Base-by-base conservation (phyloP, 2,113 vertebrate species). In the Labrus mixtus region DNA sequence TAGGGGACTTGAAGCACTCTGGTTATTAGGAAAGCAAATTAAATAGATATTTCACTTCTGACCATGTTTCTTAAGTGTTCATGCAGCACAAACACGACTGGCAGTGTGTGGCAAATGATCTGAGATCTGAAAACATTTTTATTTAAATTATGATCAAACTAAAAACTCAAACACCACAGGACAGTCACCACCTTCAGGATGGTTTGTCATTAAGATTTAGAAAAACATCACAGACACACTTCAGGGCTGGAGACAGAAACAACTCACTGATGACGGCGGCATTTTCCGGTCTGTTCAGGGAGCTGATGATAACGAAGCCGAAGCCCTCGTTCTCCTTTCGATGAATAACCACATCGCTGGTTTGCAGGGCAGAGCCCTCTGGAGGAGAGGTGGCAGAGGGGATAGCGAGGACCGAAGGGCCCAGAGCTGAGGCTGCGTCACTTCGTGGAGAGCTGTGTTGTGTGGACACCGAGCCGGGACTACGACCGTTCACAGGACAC, bases 301-400 rank as follows among this genome's bases (percentile, higher is more conserved):
- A 98, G 91, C 97, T 99, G 94, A 99, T 99, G 95, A 99, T 99
- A 69, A 99, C 98, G 6, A 99, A 99, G 75, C 98, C 98, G 0
- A 99, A 99, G 66, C 98, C 98, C 64, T 99, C 98, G 0, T 97
- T 99, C 86, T 99, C 98, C 76, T 99, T 99, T 82, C 98, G 98
- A 66, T 98, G 96, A 84, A 99, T 99, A 65, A 99, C 88, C 45
- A 99, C 97, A 0, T 99, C 97, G 0, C 95, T 98, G 86, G 96
- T 97, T 74, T 96, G 97, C 81, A 97, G 87, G 91, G 95, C 10
- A 2, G 96, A 94, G 81, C 95, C 95, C 79, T 98, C 97, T 0
- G 95, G 94, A 0, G 95, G 93, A 0, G 95, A 95, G 41, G 89
- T 64, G 45, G 78, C 53, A 3, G 61, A 5, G 0, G 84, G 67